Base-by-base conservation (phyloP, 2,888 invertebrate genomes). In the Ichneumoninae sp. region DNA sequence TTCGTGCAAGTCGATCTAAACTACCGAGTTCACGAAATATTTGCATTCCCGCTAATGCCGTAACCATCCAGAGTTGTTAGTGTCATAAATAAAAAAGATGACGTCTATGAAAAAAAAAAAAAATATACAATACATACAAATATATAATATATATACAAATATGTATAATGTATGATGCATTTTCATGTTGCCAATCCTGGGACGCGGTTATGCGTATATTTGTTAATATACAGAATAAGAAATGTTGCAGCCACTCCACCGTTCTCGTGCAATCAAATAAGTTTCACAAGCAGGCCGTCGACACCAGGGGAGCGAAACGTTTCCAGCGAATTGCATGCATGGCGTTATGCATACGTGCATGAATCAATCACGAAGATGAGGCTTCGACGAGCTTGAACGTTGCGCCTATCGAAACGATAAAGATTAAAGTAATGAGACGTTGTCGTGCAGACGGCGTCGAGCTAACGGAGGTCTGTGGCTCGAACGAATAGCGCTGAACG, bases 61-160 rank as follows among this genome's bases (percentile, higher is more conserved):
- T 13, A 30, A 26, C 57, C 57, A 57, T 30, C 60, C 60, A 60
- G 60, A 30, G 13, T 30, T 60, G 30, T 60, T 60, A 60, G 60
- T 16, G 16, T 26, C 6, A 26, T 13, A 60, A 16, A 60, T 1
- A 26, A 60, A 8, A 57, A 57, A 71, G 76, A 86, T 40, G 10
- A 40, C 10, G 10, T 40, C 40, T 40, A 40, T 40, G 8, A 40
- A 10, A 40, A 10, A 40, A 40, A 10, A 40, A 1, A 40, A 8
- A 40, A 3, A 40, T 40, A 10, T 40, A 40, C 10, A 88, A 88
- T 94, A 26, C 36, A 40, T 71, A 30, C 36, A 3, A 33, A 7
- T 36, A 47, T 74, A 60, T 36, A 75, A 19, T 19, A 71, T 65
- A 54, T 54, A 22, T 54, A 82, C 33, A 76, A 70, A 62, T 60